Evolutionary conservation across 2,797 vertebrate genomes (phyloP), one percentile per base, ranked within the genome.

Genomic region (Heterohyrax brucei): DNA sequence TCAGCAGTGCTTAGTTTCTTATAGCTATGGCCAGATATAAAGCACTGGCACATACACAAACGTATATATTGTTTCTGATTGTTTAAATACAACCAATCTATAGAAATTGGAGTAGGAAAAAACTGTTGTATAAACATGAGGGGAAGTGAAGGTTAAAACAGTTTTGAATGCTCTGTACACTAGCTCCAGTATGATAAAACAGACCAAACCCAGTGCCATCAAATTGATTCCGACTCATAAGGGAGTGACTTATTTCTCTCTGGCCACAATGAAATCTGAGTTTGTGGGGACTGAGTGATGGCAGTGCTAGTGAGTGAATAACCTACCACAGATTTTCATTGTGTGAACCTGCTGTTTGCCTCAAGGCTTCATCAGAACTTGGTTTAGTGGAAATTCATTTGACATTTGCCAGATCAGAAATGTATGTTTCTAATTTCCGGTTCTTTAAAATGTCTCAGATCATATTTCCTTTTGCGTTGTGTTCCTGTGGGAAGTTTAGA

Each of bases 81-180:
- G n/a, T 83, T 88, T 75, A 79, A 92, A 86, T 62, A 33, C 1
- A 89, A 10, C 28, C 72, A 3, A 24, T 76, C 83, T 90, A 72
- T 75, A 77, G 82, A 93, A 95, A 56, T 12, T 68, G 53, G 92
- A 84, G 16, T 91, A 61, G 66, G 48, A 81, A 72, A 93, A 18
- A 64, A 46, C 91, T 91, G 78, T 10, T 76, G 3, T 18, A 46
- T 59, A 70, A 83, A 91, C 73, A 5, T 44, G 77, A 21, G 14
- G 1, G 6, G 13, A 7, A 33, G 30, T 83, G 19, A 92, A 91
- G 1, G 44, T 84, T 83, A 61, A 88, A 61, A 90, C 1, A 81
- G 10, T 44, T 89, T 83, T 87, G 44, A 94, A 30, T 84, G 70
- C 21, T 80, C 39, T 81, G n/a, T 84, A 81, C 85, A 88, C 19